Evolutionary conservation across 2,888 invertebrate genomes (phyloP).

Genomic region (Panzeria rudis): DNA sequence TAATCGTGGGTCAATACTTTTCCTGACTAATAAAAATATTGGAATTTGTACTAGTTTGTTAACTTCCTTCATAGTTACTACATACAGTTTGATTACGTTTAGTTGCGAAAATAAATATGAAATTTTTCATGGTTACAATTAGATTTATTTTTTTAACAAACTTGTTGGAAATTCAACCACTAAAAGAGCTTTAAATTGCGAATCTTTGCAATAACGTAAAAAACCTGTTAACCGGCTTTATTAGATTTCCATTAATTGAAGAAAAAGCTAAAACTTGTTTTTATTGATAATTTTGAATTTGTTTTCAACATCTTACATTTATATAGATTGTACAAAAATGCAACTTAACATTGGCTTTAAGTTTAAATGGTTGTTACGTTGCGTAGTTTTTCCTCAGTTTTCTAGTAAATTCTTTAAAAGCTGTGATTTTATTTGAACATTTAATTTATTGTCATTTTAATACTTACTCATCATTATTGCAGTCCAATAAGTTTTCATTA

Average conservation of each 20-base stretch:
- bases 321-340: not conserved
- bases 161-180: not conserved
- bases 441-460: conserved; percentile 8
- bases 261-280: conserved; percentile 38
- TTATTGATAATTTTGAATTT: conserved; percentile 34
- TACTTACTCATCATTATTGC: conserved; percentile 59
- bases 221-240: conserved; percentile 59
- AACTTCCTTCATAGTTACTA: not conserved
- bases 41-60: not conserved
- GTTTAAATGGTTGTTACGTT: conserved; percentile 19
- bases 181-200: conserved; percentile 17
- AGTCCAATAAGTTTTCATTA: conserved; percentile 59
- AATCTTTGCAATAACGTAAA: not conserved
- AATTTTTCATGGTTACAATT: conserved; percentile 51
- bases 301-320: not conserved
- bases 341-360: conserved; percentile 58
- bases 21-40: not conserved
- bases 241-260: conserved; percentile 18
- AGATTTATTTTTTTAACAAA: not conserved
- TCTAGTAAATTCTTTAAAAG: not conserved
- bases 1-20: not conserved
- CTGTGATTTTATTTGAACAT: conserved; percentile 64
- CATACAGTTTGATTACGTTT: not conserved
- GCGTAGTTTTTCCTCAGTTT: not conserved
- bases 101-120: conserved; percentile 11